Evolutionary conservation across 2,113 vertebrate species (phyloP).

Genomic region (Eptesicus fuscus): DNA sequence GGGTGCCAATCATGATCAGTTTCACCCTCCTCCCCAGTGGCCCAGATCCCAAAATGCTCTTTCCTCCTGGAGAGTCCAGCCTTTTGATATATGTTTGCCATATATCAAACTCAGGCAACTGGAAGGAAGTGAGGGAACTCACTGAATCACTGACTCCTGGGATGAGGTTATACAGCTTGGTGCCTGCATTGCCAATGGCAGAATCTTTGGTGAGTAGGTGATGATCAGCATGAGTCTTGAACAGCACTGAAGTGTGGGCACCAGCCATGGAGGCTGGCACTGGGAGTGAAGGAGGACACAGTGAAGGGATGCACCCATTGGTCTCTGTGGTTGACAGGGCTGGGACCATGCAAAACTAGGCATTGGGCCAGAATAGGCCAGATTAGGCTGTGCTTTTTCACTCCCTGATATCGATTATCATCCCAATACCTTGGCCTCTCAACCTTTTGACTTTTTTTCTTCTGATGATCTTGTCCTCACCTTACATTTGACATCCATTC

Average conservation of each 20-base stretch:
- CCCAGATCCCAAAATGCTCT: not conserved
- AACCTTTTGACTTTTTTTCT: not conserved
- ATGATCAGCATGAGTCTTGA: not conserved
- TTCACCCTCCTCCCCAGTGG: not conserved
- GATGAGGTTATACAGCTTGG: not conserved
- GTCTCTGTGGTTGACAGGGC: not conserved
- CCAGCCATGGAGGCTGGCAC: not conserved
- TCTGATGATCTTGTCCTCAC: not conserved
- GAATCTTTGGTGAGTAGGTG: not conserved
- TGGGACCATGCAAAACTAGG: not conserved
- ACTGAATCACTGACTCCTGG: not conserved
- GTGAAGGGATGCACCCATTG: not conserved
- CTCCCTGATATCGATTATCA: not conserved
- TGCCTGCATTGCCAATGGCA: not conserved
- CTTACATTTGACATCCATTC: not conserved
- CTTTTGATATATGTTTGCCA: too few species aligned
- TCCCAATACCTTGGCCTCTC: not conserved
- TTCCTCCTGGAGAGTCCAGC: not conserved
- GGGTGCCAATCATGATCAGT: fast-evolving
- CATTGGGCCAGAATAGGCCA: not conserved
- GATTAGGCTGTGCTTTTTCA: not conserved
- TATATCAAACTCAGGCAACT: not conserved
- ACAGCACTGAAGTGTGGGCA: not conserved
- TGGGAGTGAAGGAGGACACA: not conserved
- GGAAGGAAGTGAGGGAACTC: not conserved